A percentile compares a stretch with the other conserved stretches of the same genome.
phyloP scores from a whole-genome alignment of 2,113 vertebrate species.

The Nannospalax galili region DNA sequence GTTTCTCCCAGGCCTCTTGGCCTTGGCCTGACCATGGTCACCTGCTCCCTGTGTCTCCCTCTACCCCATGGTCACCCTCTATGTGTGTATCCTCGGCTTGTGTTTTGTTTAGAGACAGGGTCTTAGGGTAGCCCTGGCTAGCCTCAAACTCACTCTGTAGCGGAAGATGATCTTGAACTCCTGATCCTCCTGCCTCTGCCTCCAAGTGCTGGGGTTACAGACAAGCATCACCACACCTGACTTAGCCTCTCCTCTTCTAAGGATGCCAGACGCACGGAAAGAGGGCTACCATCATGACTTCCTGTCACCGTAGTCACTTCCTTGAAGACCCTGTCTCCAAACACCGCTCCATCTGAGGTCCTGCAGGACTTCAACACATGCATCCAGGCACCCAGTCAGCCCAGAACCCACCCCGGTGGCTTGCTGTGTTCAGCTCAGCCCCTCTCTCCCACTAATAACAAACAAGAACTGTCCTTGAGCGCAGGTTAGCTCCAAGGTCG shows the following conservation, averaged over 20 bases:
- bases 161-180: background rate
- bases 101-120: background rate
- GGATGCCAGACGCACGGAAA: background rate
- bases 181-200: no score
- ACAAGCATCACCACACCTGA: background rate
- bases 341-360: no score
- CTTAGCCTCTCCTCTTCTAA: background rate
- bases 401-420: background rate
- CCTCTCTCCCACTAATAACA: background rate
- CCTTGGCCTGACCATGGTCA: background rate
- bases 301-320: rapidly evolving
- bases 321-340: background rate
- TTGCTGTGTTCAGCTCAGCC: background rate
- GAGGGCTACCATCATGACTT: background rate
- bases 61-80: background rate
- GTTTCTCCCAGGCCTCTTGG: background rate
- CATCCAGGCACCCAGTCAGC: background rate
- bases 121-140: background rate
- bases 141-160: background rate
- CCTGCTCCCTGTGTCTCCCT: no score
- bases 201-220: background rate
- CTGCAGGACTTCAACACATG: background rate
- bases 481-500: no score
- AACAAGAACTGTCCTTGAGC: no score
- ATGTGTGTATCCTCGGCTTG: background rate